Conservation (phyloP, 1,140 invertebrate species). For the Phortica variegata region DNA sequence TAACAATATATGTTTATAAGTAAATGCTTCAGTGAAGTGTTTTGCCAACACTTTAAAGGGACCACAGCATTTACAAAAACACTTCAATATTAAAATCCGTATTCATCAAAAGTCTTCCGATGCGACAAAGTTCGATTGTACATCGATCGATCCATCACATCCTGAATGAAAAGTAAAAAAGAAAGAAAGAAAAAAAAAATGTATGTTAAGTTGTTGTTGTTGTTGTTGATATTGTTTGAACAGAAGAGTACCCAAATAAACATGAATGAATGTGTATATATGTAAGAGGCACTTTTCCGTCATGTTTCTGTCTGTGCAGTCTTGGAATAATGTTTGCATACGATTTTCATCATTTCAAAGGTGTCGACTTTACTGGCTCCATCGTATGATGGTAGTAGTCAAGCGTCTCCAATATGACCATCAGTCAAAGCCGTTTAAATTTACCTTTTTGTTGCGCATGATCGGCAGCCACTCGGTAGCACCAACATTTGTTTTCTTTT, state of each 20-base stretch:
- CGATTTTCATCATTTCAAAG: constrained; percentile 50
- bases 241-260: constrained; percentile 11
- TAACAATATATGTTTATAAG: too few species aligned
- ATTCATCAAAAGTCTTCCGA: constrained; percentile 22
- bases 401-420: too few species aligned
- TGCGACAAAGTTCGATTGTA: too few species aligned
- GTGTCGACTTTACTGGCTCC: too few species aligned
- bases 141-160: constrained; percentile 8
- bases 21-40: too few species aligned
- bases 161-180: too few species aligned
- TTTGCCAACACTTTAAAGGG: constrained; percentile 22
- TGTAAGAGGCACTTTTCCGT: not conserved
- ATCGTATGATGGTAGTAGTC: too few species aligned
- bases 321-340: constrained; percentile 32
- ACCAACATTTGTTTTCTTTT: constrained; percentile 27
- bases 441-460: constrained; percentile 32
- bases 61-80: not conserved
- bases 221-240: too few species aligned
- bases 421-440: constrained; percentile 12
- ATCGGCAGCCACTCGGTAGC: constrained; percentile 48
- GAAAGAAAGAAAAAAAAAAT: too few species aligned
- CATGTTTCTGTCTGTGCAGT: constrained; percentile 2
- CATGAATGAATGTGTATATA: not conserved
- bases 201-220: constrained; percentile 5
- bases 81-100: not conserved